Base-by-base conservation (phyloP, 2,797 vertebrate species). In the Argya squamiceps region DNA sequence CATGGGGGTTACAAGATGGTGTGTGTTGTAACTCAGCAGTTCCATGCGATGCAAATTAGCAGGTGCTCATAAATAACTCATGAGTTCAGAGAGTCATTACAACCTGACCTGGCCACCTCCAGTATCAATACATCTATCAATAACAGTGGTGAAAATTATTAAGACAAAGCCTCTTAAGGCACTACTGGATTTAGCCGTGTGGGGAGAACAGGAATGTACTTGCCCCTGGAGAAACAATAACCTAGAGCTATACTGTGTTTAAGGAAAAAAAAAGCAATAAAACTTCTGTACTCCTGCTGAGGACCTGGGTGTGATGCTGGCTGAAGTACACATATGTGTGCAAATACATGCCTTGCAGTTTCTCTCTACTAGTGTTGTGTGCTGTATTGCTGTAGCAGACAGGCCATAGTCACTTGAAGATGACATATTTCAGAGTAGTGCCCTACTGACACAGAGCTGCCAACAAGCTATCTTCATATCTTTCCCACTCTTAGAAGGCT, bases 121-220 rank as follows among this genome's bases (percentile, higher is more conserved):
- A 68, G 9, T 93, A 94, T 93, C 77, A 76, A 96, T 96, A 88
- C 52, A 67, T 32, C 73, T 95, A 88, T 87, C 89, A 82, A 92
- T 96, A 96, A 59, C 6, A 21, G 84, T 73, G 70, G 84, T 76
- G 56, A 88, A 95, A 91, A 79, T 92, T 83, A 81, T 84, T 88
- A 59, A 67, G 49, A 58, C 37, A 80, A 70, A 95, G 52, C 64
- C 49, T 94, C 63, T 91, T 92, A 93, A 93, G 32, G 37, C n/a
- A 60, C 82, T 88, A 53, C 59, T 84, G 37, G 83, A 87, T 90
- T 95, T 89, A 79, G 27, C 34, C 74, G 49, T 55, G 20, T 16
- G 36, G 52, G 59, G 43, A 60, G 59, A 95, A 82, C 3, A 14
- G 73, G 62, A 86, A 75, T 2, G 2, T 37, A 5, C 39, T 83